Evolutionary conservation across 2,797 vertebrate species (phyloP).

Genomic region (Hippopotamyrus pictus): DNA sequence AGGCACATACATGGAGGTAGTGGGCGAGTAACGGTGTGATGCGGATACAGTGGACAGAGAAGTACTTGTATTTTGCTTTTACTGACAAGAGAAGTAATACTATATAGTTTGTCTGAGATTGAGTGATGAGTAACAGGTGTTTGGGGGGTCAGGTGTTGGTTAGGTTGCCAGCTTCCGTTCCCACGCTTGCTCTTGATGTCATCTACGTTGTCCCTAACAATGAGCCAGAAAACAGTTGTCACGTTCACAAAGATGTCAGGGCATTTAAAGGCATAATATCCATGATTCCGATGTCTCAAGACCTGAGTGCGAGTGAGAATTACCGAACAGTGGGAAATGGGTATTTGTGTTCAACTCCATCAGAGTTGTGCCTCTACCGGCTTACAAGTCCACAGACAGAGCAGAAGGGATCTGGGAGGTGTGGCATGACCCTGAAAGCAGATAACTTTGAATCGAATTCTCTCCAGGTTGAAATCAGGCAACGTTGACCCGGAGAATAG

Average conservation of each 20-base stretch:
- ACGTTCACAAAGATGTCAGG: neutral
- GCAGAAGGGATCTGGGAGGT: neutral
- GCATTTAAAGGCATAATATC: neutral
- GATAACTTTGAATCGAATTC: neutral
- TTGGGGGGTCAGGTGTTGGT: slow-evolving; percentile 1
- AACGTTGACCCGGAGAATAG: neutral
- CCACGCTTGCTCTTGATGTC: neutral
- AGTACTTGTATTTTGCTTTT: neutral
- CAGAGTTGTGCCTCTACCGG: neutral
- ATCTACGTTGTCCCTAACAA: neutral
- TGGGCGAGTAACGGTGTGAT: neutral
- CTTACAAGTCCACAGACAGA: neutral
- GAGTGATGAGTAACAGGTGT: neutral
- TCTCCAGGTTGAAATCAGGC: neutral
- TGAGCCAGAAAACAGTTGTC: neutral
- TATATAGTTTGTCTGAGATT: neutral
- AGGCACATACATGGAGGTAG: slow-evolving; percentile 35
- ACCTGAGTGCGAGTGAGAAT: neutral
- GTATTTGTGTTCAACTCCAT: neutral
- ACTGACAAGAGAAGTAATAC: neutral
- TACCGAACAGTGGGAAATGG: neutral
- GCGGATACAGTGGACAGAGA: neutral
- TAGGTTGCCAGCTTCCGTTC: neutral
- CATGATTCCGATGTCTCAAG: neutral
- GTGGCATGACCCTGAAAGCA: neutral